Evolutionary conservation across 2,888 invertebrate species (phyloP).

Genomic region (Meganola albula): DNA sequence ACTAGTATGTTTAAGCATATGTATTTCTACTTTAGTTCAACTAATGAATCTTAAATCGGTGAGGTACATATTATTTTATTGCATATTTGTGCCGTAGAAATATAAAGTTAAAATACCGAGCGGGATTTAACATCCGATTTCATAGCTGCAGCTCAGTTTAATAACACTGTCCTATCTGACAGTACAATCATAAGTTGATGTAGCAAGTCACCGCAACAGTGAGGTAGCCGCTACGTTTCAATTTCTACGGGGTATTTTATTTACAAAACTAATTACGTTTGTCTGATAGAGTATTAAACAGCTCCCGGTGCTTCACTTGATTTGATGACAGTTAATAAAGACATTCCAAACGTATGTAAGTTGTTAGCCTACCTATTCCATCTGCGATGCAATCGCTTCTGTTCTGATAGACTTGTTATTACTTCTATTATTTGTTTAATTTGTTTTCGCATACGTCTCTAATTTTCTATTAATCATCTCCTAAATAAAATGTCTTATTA

Average conservation of each 20-base stretch:
- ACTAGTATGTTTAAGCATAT: too few species aligned
- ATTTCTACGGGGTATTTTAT: conserved; percentile 75
- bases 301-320: conserved; percentile 64
- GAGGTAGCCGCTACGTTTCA: conserved; percentile 74
- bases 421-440: conserved; percentile 26
- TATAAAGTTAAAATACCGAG: conserved; percentile 13
- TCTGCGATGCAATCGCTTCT: conserved; percentile 53
- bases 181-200: conserved; percentile 51
- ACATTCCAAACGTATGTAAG: conserved; percentile 67
- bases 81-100: conserved; percentile 4
- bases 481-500: conserved; percentile 40
- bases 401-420: conserved; percentile 51
- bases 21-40: too few species aligned
- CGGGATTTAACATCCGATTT: conserved; percentile 26
- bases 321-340: conserved; percentile 75
- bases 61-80: conserved; percentile 4
- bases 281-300: conserved; percentile 72
- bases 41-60: too few species aligned
- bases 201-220: conserved; percentile 67
- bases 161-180: conserved; percentile 37
- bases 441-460: conserved; percentile 39
- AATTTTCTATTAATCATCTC: conserved; percentile 37
- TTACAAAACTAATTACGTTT: conserved; percentile 78
- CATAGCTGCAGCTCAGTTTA: conserved; percentile 24
- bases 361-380: conserved; percentile 54